Evolutionary conservation across 1,140 invertebrate species (phyloP).

Genomic region (Bombus sylvicola): DNA sequence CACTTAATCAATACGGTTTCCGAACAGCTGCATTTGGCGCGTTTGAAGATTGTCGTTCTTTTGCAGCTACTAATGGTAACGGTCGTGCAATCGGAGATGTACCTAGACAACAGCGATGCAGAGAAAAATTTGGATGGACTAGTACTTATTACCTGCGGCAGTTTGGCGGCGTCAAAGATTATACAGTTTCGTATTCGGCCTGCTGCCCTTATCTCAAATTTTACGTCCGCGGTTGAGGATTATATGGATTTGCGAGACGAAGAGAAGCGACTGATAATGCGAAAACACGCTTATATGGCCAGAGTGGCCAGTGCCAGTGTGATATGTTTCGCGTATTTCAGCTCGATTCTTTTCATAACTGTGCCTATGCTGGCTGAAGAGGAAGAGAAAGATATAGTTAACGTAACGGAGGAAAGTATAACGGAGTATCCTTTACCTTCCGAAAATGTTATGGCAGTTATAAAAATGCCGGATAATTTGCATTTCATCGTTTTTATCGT

Average conservation of each 20-base stretch:
- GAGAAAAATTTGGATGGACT: slow-evolving; percentile 32
- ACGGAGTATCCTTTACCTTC: slow-evolving; percentile 34
- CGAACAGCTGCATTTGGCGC: too few species aligned
- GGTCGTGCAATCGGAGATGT: slow-evolving; percentile 10
- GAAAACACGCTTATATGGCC: not conserved
- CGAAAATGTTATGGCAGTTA: not conserved
- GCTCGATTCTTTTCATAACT: slow-evolving; percentile 13
- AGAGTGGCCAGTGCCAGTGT: too few species aligned
- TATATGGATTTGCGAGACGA: slow-evolving; percentile 15
- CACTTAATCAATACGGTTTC: too few species aligned
- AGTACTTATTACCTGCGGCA: slow-evolving; percentile 19
- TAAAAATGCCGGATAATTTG: slow-evolving; percentile 3
- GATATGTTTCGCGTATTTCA: too few species aligned
- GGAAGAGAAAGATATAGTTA: not conserved
- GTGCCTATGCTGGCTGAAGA: slow-evolving; percentile 11
- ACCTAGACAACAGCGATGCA: slow-evolving; percentile 19
- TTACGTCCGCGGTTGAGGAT: slow-evolving; percentile 35
- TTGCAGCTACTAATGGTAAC: slow-evolving; percentile 9
- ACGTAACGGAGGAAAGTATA: not conserved
- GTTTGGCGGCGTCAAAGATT: slow-evolving; percentile 36
- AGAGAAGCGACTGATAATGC: slow-evolving; percentile 25
- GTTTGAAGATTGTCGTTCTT: not conserved
- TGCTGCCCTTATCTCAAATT: slow-evolving; percentile 25
- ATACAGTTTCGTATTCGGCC: slow-evolving; percentile 23
- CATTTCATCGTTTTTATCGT: not conserved